Conservation (phyloP, 2,888 invertebrate genomes). For the Zygaena filipendulae region DNA sequence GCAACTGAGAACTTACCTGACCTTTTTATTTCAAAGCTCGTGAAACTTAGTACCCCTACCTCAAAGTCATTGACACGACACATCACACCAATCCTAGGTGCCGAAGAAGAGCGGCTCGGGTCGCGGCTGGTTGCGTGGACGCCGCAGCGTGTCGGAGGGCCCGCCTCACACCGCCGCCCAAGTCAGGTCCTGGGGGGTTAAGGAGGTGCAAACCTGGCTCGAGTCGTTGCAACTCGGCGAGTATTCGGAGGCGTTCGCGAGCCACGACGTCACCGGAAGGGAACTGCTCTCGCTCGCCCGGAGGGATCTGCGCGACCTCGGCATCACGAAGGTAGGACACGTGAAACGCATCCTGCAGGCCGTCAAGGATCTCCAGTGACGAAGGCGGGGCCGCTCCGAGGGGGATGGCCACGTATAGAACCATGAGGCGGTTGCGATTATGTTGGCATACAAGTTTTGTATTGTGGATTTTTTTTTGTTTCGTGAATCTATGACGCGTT, state of each 20-base stretch:
- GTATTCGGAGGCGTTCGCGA: constrained; percentile 90
- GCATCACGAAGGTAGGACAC: constrained; percentile 95
- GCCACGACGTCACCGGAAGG: constrained; percentile 91
- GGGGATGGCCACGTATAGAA: constrained; percentile 45
- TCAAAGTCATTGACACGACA: too few relatives aligned
- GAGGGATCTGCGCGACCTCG: constrained; percentile 89
- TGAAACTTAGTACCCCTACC: too few relatives aligned
- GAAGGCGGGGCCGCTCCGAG: constrained; percentile 56
- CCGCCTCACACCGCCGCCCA: constrained; percentile 32
- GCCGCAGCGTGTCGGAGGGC: constrained; percentile 48
- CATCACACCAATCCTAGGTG: too few relatives aligned
- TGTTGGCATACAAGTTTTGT: too few relatives aligned
- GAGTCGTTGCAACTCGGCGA: constrained; percentile 89
- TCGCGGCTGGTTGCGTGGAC: constrained; percentile 47
- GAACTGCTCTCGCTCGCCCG: constrained; percentile 89
- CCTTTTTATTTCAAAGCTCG: too few relatives aligned
- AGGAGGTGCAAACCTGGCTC: constrained; percentile 92
- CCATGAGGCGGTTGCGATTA: too few relatives aligned
- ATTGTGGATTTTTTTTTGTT: too few relatives aligned
- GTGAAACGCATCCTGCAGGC: constrained; percentile 94
- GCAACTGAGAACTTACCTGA: too few relatives aligned
- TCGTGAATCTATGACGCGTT: too few relatives aligned
- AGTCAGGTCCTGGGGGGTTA: constrained; percentile 79
- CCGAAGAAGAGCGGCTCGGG: constrained; percentile 42
- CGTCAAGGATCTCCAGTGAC: constrained; percentile 80